Evolutionary conservation across 1,140 invertebrate genomes (phyloP), one percentile per base, ranked within the genome.

Genomic region (Vanessa atalanta): DNA sequence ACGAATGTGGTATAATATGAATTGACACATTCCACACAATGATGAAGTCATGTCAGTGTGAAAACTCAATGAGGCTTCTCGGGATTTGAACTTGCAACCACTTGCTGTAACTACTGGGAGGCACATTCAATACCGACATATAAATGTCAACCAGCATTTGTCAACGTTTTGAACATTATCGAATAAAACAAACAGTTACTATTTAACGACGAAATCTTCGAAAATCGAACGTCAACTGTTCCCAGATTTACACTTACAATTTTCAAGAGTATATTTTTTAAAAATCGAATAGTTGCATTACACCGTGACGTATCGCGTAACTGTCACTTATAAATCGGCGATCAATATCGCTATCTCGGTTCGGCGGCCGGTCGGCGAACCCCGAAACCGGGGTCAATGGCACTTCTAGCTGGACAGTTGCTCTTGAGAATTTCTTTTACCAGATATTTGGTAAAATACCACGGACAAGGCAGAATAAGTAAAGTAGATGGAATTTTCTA

Each of bases 321-420:
- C 75, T 70, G 72, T 75, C 72, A 66, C 63, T 72, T 51, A 69
- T 63, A 47, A 73, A 81, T 81, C 70, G 51, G 51, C 51, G 74
- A 81, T 81, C 79, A 76, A 81, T 81, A 81, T 75, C 67, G 77
- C 75, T 79, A 79, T 77, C 77, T 78, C 69, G 70, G 75, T 71
- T 65, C 65, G 73, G 76, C 68, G 71, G 75, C 71, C 75, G 77
- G 72, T 65, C 73, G 66, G 69, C 78, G 79, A 81, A 79, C 80
- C 77, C 79, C 79, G 63, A 76, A 81, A 81, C 75, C 60, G 51
- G 66, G 77, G 78, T 81, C 78, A 74, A 75, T 70, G 76, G 66
- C 77, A 66, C 57, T 37, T 60, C 76, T 73, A 70, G 48, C 70
- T n/a, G 9, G 70, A 60, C 55, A 60, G 8, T 55, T 60, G 48